These are phyloP conservation scores for Phania funesta DNA, from an alignment of 2,888 invertebrate species.

Conservation along the genomic window DNA sequence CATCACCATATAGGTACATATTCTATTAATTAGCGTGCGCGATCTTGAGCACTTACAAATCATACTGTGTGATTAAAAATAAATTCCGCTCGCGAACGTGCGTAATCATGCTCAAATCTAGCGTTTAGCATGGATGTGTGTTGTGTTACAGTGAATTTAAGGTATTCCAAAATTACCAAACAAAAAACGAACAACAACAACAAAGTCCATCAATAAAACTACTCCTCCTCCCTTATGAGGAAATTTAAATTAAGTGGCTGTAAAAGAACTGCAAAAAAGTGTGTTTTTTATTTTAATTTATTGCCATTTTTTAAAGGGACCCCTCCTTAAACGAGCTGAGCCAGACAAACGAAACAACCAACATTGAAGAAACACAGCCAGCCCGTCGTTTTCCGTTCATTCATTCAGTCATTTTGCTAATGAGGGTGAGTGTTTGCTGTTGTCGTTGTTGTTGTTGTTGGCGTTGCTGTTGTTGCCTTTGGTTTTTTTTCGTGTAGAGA, in stretches of 20 bases:
- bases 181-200: not conserved
- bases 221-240: constrained; percentile 1
- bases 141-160: too few relatives aligned
- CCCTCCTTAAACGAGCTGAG: constrained; percentile 44
- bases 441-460: constrained; percentile 15
- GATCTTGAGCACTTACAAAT: too few relatives aligned
- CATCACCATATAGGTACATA: too few relatives aligned
- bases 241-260: constrained; percentile 58
- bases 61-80: too few relatives aligned
- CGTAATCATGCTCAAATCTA: too few relatives aligned
- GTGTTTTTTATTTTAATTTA: constrained; percentile 27
- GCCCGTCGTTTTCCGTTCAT: constrained; percentile 29
- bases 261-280: constrained; percentile 24
- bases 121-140: too few relatives aligned
- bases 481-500: constrained; percentile 34
- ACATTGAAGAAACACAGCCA: constrained; percentile 23
- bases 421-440: constrained; percentile 63
- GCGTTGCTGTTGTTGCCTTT: constrained; percentile 22
- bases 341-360: constrained; percentile 29
- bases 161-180: too few relatives aligned
- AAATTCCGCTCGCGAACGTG: too few relatives aligned
- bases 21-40: too few relatives aligned
- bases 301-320: constrained; percentile 62
- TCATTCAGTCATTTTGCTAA: constrained; percentile 60
- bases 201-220: too few relatives aligned